These are phyloP conservation scores for Porites lutea DNA, from an alignment of 64 coral and sea anemone genomes.

Conservation along the genomic window DNA sequence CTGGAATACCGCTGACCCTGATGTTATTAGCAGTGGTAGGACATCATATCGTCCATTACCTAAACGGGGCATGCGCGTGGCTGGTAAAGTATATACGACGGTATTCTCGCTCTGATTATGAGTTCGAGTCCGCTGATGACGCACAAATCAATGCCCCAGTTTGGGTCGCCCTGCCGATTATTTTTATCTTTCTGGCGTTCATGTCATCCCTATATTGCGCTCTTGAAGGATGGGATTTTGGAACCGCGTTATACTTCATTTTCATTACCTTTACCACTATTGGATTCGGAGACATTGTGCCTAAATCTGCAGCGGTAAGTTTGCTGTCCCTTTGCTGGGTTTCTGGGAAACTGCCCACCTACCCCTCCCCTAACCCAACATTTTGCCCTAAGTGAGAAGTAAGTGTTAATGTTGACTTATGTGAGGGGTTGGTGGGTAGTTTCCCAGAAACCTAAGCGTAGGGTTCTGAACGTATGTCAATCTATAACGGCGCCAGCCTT, in stretches of 20 bases:
- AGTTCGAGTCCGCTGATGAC: conserved; percentile 73
- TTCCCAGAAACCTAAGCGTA: too few species aligned
- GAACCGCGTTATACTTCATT: conserved; percentile 88
- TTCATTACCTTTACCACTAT: conserved; percentile 94
- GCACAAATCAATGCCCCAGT: conserved; percentile 72
- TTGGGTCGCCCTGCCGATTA: conserved; percentile 80
- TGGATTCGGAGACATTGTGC: conserved; percentile 90
- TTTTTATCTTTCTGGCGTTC: conserved; percentile 79
- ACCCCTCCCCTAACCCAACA: too few species aligned
- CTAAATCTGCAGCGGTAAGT: conserved; percentile 82
- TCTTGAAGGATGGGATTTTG: conserved; percentile 88
- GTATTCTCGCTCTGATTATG: conserved; percentile 45
- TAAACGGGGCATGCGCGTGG: conserved; percentile 84
- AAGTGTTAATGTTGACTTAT: too few species aligned
- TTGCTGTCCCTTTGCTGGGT: background rate
- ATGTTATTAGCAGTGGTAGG: conserved; percentile 90
- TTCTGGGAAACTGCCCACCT: too few species aligned
- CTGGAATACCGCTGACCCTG: conserved; percentile 94
- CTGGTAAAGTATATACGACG: conserved; percentile 61
- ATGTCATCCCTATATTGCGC: conserved; percentile 86
- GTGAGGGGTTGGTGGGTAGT: too few species aligned
- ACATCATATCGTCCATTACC: conserved; percentile 82
- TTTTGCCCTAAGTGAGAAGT: too few species aligned
- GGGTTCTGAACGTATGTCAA: too few species aligned
- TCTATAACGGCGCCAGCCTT: too few species aligned